Evolutionary conservation across 2,888 invertebrate species (phyloP), one percentile per base, ranked within the genome.

Genomic region (Cyaniris semiargus): DNA sequence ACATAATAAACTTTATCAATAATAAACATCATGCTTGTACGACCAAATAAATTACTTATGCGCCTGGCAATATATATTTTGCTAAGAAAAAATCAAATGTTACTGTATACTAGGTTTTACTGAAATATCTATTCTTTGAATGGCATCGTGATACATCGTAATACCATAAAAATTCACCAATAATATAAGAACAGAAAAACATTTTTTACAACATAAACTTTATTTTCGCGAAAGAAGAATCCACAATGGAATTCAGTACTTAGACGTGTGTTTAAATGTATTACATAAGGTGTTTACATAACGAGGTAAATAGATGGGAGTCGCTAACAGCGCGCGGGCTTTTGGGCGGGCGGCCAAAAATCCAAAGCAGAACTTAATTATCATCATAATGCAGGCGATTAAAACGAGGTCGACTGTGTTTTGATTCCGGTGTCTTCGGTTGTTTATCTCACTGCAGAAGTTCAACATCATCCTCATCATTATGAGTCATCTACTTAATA

Each of bases 321-420:
- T 21, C 34, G n/a, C 38, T 38, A 23, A 53, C 53, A 53, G 53
- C 53, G 34, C n/a, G n/a, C 66, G 66, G 66, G 66, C 38, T 23
- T 53, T 70, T 76, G 70, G 76, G 76, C 70, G 53, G 53, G 53
- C 53, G 70, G 70, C 76, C 76, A 76, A 76, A 76, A 76, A 70
- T 71, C 70, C 53, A 70, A 70, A 71, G 71, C 76, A 70, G 70
- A 76, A 76, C 53, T 76, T 76, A 76, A 70, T 53, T 70, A 76
- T 76, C 70, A 76, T 53, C 70, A 70, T 27, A 76, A 76, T 70
- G 53, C 70, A 53, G 70, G 38, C 53, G 48, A 76, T 70, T 76
- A 70, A 76, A 70, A 70, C 70, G 70, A 66, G 70, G 66, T 44
- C 71, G 71, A 34, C 71, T 18, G 38, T 71, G 38, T 71, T 66